These are phyloP conservation scores for Xylocampa areola DNA, from an alignment of 2,888 invertebrate species.

Conservation along the genomic window DNA sequence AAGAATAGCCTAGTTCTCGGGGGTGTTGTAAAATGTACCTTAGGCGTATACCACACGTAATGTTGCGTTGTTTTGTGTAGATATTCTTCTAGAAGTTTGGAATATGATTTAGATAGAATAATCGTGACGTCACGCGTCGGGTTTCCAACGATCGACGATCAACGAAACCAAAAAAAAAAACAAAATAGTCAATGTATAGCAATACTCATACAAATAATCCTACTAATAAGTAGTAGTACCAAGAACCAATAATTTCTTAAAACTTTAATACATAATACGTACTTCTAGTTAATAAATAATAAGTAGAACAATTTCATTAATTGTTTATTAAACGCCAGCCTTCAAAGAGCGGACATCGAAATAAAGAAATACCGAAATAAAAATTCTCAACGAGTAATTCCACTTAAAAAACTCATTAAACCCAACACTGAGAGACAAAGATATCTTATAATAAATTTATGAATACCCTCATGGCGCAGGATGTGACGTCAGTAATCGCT, in stretches of 20 bases:
- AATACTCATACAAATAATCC: no score
- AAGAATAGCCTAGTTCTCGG: not conserved
- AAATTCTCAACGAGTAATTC: constrained; percentile 26
- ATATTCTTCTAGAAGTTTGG: no score
- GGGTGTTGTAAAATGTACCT: not conserved
- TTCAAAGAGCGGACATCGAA: not conserved
- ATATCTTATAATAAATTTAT: constrained; percentile 55
- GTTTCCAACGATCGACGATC: no score
- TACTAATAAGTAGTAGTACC: no score
- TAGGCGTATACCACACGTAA: not conserved
- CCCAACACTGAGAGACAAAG: constrained; percentile 38
- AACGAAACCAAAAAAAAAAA: no score
- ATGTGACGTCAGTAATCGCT: constrained; percentile 56
- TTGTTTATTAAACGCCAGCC: constrained; percentile 23
- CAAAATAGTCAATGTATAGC: no score
- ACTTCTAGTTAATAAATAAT: constrained; percentile 1
- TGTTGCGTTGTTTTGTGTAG: no score
- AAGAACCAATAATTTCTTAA: not conserved
- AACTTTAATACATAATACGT: no score
- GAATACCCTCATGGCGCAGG: constrained; percentile 35
- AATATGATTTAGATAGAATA: no score
- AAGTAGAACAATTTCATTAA: constrained; percentile 3
- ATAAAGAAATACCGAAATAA: not conserved
- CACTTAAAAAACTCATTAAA: constrained; percentile 53
- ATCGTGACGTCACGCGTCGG: no score